Conservation (phyloP, 2,113 vertebrate genomes). For the Clarias gariepinus region DNA sequence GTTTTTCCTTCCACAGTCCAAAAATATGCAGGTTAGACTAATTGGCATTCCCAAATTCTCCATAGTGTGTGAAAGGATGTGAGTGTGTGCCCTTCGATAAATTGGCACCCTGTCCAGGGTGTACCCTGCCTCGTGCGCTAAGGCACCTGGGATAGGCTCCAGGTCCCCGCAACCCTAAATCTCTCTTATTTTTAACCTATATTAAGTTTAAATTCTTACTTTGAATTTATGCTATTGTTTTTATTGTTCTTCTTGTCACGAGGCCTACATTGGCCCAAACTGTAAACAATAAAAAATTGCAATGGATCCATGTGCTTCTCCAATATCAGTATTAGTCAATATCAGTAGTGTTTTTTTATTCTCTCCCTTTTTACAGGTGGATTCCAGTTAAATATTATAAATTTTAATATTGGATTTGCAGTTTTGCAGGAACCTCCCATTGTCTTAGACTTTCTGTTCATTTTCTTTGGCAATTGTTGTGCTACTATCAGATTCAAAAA, state of each 20-base stretch:
- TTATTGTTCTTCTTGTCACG: neutral
- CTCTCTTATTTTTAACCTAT: too few species aligned
- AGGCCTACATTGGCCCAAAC: neutral
- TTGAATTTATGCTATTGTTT: neutral
- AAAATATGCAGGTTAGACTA: too few species aligned
- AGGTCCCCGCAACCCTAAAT: too few species aligned
- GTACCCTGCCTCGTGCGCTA: too few species aligned
- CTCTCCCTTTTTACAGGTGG: neutral
- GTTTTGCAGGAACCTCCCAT: neutral
- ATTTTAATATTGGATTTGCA: neutral
- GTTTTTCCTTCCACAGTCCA: too few species aligned
- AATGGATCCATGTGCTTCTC: neutral
- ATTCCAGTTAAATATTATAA: neutral
- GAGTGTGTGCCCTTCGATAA: too few species aligned
- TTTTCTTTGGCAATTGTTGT: constrained; percentile 26
- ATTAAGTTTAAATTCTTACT: too few species aligned
- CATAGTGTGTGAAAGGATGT: too few species aligned
- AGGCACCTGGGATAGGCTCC: too few species aligned
- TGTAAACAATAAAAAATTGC: neutral
- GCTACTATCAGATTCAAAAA: constrained; percentile 39
- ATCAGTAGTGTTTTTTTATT: neutral
- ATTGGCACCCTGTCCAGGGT: too few species aligned
- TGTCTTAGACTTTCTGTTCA: neutral
- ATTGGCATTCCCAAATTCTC: too few species aligned
- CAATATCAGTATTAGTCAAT: neutral